Evolutionary conservation across 2,888 invertebrate genomes (phyloP), one percentile per base, ranked within the genome.

Genomic region (Griposia aprilina): DNA sequence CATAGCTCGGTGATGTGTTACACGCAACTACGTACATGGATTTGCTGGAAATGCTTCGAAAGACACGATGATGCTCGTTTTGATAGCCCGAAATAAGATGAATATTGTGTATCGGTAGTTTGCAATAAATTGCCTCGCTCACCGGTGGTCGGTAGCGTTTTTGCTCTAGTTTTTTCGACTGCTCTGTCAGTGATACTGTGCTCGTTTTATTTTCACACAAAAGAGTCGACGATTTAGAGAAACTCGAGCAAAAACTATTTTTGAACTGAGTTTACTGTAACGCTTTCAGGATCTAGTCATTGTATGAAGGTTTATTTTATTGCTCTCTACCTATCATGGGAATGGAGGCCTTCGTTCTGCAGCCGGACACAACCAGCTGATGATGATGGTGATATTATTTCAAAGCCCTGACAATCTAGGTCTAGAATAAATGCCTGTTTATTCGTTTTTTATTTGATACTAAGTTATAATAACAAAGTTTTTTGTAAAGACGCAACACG

Each of bases 171-270:
- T 84, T 83, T 82, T 83, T 68, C 2, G 13, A 26, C 62, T 15
- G 15, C 15, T 59, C 36, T 67, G 55, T 76, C 36, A 50, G 74
- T 73, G 83, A 83, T 69, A 76, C 55, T 70, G 63, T 17, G 48
- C n/a, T 71, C 41, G 50, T 78, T 80, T 67, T 76, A 62, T 81
- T 67, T 59, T 71, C 45, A 36, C 72, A 76, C 57, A 80, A 65
- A 66, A 76, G 67, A 73, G 13, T 65, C 65, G 30, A 45, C 65
- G 45, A 63, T 70, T 73, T 69, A 76, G 83, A 81, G 84, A 83
- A 83, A 83, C 81, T 84, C 52, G 48, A 81, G 65, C 77, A 84
- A 84, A 83, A 83, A 83, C 76, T 71, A 23, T 63, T 84, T 73
- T 70, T 4, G 4, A 41, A 66, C 68, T n/a, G 63, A 76, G 73